Conservation (phyloP, 1,140 invertebrate genomes). For the Helicoverpa zea region DNA sequence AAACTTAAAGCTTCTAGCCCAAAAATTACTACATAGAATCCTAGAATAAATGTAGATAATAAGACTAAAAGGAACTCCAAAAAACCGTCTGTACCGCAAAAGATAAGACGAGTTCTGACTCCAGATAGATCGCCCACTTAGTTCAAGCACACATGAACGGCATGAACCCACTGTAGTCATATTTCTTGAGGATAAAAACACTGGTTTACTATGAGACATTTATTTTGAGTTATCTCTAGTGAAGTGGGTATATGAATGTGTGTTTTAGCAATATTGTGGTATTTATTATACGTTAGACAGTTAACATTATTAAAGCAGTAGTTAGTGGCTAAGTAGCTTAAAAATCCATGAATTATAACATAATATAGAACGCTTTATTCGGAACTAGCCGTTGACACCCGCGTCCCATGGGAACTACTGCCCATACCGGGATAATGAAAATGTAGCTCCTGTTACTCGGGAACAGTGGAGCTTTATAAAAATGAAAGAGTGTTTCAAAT, state of each 20-base stretch:
- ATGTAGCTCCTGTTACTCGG: no score
- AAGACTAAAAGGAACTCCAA: background rate
- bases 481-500: no score
- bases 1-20: no score
- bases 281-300: background rate
- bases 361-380: no score
- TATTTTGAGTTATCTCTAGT: conserved; percentile 1
- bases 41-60: conserved; percentile 1
- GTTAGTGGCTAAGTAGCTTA: no score
- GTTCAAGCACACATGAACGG: conserved; percentile 1
- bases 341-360: no score
- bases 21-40: background rate
- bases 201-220: conserved; percentile 12
- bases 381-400: no score
- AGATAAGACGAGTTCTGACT: conserved; percentile 7
- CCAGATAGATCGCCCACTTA: conserved; percentile 17
- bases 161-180: background rate
- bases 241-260: background rate
- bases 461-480: no score
- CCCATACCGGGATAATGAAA: no score
- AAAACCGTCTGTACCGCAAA: background rate
- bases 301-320: no score
- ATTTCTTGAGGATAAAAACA: conserved; percentile 18
- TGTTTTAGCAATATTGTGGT: background rate
- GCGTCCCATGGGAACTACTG: no score